Evolutionary conservation across 2,888 invertebrate species (phyloP), one percentile per base, ranked within the genome.

Genomic region (Lysandra bellargus): DNA sequence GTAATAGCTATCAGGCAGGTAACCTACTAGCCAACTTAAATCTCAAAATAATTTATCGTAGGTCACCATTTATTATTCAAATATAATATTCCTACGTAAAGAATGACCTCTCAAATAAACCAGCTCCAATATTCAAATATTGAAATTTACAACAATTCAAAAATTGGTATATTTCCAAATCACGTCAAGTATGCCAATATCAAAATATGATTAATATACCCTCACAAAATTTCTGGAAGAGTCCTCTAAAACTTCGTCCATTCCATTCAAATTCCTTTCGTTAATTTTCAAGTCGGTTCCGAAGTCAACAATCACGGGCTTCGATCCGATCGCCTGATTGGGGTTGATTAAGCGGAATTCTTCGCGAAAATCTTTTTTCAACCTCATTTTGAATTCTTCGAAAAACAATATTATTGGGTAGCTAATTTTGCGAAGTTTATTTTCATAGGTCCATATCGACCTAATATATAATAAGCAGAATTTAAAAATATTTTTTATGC

Each of bases 241-340:
- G 76, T 76, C 57, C 76, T 76, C 53, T 33, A 76, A 79, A 79
- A 79, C 79, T 79, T 79, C 61, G 61, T 44, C 44, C 79, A 49
- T 75, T 79, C 75, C 64, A 73, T 61, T 75, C 61, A 75, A 75
- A 75, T 79, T 74, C 61, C 79, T 79, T 53, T 76, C 64, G 33
- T 75, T 79, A 79, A 76, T 61, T 76, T 64, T n/a, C 30, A 60
- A 76, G 60, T 61, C 49, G 61, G 75, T 33, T 75, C 75, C 33
- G 60, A 79, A 61, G 60, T 30, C 73, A 73, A 73, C 72, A 76
- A 76, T 76, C 53, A 69, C 44, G n/a, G 33, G 44, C 74, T 44
- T 74, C 74, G 44, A 74, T 74, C 74, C 23, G 40, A 69, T 69
- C 33, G 69, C 33, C 69, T 69, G 69, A 69, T 69, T 69, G 69